These are phyloP conservation scores for Sapayoa aenigma DNA, from an alignment of 2,113 vertebrate genomes.

Conservation along the genomic window DNA sequence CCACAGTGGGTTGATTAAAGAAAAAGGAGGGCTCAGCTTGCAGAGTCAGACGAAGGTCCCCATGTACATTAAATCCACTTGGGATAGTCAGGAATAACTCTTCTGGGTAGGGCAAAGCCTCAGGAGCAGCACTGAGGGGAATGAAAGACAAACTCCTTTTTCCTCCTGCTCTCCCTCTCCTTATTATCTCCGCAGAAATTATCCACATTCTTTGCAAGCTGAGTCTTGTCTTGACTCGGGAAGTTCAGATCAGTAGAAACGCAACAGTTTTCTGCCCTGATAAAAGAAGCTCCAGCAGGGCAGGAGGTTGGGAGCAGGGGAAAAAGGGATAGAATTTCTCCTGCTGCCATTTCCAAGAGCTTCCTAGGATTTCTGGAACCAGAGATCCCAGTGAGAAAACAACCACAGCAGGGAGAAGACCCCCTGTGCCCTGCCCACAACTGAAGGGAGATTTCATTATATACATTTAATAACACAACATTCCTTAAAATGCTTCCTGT, in stretches of 20 bases:
- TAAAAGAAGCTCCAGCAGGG: neutral
- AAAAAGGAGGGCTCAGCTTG: neutral
- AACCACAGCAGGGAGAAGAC: neutral
- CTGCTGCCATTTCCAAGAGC: neutral
- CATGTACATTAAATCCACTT: rapidly evolving
- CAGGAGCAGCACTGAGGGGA: neutral
- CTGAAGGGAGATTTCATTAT: neutral
- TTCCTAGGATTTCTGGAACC: neutral
- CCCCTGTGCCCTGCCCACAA: neutral
- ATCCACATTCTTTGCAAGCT: slow-evolving; percentile 34
- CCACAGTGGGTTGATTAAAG: neutral
- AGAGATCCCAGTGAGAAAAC: neutral
- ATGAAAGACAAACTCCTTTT: neutral
- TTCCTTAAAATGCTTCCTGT: neutral
- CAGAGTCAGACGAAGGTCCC: neutral
- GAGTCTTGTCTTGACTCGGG: neutral
- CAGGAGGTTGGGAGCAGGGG: neutral
- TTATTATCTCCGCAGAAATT: neutral
- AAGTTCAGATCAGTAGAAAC: neutral
- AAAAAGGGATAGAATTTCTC: neutral
- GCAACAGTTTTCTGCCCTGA: neutral
- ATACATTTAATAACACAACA: neutral
- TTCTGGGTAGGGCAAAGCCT: neutral
- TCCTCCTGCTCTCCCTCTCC: neutral
- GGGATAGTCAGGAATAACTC: neutral